Evolutionary conservation across 37 sponge, comb jelly and placozoan species (phyloP).

Genomic region (Beroe forskalii): DNA sequence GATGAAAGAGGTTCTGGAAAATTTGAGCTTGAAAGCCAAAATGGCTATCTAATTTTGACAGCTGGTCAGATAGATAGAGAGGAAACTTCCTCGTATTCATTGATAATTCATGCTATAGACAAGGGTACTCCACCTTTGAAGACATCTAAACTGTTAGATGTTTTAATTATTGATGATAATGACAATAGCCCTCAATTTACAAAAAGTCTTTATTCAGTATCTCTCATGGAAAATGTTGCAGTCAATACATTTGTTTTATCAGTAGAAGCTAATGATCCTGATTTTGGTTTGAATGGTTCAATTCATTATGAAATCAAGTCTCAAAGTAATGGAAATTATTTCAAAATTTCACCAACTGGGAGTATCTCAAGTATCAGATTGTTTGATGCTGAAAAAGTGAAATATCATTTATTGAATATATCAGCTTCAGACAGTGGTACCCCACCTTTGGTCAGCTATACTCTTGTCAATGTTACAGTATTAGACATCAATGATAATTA

Average conservation of each 20-base stretch:
- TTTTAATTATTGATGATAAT: background rate
- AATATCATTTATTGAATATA: background rate
- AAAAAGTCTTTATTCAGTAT: background rate
- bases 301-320: background rate
- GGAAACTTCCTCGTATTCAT: background rate
- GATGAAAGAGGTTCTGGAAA: slow-evolving; percentile 12
- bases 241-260: background rate
- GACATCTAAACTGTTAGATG: background rate
- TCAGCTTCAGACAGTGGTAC: slow-evolving; percentile 26
- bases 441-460: background rate
- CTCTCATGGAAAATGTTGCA: background rate
- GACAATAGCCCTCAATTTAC: slow-evolving; percentile 2
- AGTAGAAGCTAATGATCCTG: background rate
- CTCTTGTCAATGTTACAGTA: background rate
- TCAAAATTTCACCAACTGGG: slow-evolving; percentile 16
- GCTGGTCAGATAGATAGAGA: slow-evolving; percentile 17
- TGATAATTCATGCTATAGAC: background rate
- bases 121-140: background rate
- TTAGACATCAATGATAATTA: slow-evolving; percentile 29
- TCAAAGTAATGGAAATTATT: background rate
- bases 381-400: background rate
- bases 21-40: background rate
- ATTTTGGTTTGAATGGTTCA: slow-evolving; percentile 26
- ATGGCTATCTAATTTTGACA: background rate
- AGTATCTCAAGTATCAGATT: background rate